Evolutionary conservation across 2,113 vertebrate genomes (phyloP), one percentile per base, ranked within the genome.

Genomic region (Centrocercus urophasianus): DNA sequence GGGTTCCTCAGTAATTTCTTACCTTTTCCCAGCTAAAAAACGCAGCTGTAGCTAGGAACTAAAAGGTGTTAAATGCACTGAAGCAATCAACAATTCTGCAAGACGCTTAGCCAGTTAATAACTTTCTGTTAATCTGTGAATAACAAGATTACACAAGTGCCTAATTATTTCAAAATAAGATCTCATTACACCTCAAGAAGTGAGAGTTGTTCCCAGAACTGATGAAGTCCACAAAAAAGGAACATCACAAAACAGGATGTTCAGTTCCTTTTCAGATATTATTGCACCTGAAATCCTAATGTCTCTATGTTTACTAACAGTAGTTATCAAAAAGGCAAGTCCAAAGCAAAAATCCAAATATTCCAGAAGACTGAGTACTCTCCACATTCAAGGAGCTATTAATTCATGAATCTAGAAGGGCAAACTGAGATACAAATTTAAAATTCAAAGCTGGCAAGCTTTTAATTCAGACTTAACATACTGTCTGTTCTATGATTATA

Each of bases 401-500:
- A 66, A 16, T 71, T 82, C 52, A 82, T 82, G 65, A 89, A 76
- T 30, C 47, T 89, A 22, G 42, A 61, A 84, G 16, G 13, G 4
- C 19, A 88, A 91, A 70, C 3, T 32, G 16, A 80, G 48, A 83
- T 73, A 59, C n/a, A 89, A 82, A 76, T 63, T 78, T 88, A 83
- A 95, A 95, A 95, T 52, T 85, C 66, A 87, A 85, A 87, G 36
- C 40, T 76, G 32, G 42, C 36, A 50, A 79, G 74, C 45, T 75
- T 87, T 93, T 61, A 67, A 79, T 66, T 79, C 71, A 82, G n/a
- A 72, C 65, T 88, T 81, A 73, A 40, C 27, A 79, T 65, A 54
- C 67, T 70, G 22, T 76, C 78, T 89, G 70, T 79, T 87, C 66
- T 79, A 52, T 65, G 80, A 82, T 89, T 75, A 95, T 32, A 92